These are phyloP conservation scores for Gallinago solitaria DNA, from an alignment of 2,797 vertebrate species.

Conservation along the genomic window DNA sequence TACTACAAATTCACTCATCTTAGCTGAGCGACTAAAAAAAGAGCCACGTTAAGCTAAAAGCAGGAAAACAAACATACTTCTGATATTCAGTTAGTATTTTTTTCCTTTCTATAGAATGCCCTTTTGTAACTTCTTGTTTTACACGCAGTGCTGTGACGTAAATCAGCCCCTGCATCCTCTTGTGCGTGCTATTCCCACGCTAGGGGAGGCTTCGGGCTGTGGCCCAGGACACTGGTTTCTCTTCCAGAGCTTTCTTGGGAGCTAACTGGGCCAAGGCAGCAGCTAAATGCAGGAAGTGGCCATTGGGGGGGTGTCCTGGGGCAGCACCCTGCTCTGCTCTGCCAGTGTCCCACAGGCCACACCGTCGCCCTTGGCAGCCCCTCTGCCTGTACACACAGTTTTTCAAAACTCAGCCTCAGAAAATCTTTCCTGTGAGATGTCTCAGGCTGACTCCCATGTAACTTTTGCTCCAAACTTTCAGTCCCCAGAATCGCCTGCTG, in stretches of 20 bases:
- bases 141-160: conserved; percentile 37
- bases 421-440: neutral
- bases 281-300: neutral
- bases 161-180: conserved; percentile 56
- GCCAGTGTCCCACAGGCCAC: accelerated
- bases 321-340: neutral
- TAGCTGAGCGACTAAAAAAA: conserved; percentile 13
- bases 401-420: neutral
- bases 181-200: conserved; percentile 47
- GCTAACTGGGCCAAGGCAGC: neutral
- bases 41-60: conserved; percentile 28
- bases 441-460: neutral
- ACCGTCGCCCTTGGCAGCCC: accelerated
- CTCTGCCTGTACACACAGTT: accelerated
- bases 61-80: conserved; percentile 60
- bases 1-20: neutral
- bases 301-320: accelerated
- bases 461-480: accelerated
- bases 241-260: neutral
- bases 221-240: neutral
- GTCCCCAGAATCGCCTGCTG: neutral
- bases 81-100: neutral
- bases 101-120: conserved; percentile 62
- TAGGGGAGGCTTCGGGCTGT: neutral
- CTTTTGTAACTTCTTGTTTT: conserved; percentile 44